These are phyloP conservation scores for Brachyistius frenatus DNA, from an alignment of 2,113 vertebrate genomes.

Conservation along the genomic window DNA sequence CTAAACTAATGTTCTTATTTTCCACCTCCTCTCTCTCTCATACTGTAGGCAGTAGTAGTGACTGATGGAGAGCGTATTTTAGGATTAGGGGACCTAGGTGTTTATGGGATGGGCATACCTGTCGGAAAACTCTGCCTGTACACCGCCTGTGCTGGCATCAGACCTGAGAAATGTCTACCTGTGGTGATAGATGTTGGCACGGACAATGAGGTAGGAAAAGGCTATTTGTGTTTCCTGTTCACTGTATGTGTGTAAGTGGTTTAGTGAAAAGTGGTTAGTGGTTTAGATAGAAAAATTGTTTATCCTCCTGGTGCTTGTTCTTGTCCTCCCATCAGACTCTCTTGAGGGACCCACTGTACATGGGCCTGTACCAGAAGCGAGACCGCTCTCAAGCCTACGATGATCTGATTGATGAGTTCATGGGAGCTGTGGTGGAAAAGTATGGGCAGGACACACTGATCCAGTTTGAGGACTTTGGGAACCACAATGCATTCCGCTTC, in stretches of 20 bases:
- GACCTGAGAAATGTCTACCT: constrained; percentile 92
- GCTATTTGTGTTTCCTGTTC: neutral
- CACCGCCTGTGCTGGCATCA: constrained; percentile 95
- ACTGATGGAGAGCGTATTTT: constrained; percentile 97
- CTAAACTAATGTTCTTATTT: neutral
- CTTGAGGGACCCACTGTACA: constrained; percentile 94
- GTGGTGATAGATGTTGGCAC: constrained; percentile 97
- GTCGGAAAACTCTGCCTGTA: constrained; percentile 97
- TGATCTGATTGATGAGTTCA: constrained; percentile 97
- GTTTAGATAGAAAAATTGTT: neutral
- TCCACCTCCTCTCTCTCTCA: neutral
- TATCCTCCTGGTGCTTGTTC: neutral
- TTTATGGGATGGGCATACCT: constrained; percentile 98
- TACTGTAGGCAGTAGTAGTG: constrained; percentile 93
- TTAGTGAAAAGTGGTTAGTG: neutral
- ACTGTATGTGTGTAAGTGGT: neutral
- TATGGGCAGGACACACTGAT: constrained; percentile 96
- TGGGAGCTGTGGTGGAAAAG: constrained; percentile 96
- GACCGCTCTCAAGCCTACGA: constrained; percentile 94
- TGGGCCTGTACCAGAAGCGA: constrained; percentile 96
- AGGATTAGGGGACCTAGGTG: constrained; percentile 95
- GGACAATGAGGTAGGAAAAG: constrained; percentile 88
- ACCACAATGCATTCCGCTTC: constrained; percentile 97
- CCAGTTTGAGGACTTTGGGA: constrained; percentile 99
- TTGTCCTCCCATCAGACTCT: constrained; percentile 82